These are phyloP conservation scores for Abrostola tripartita DNA, from an alignment of 2,888 invertebrate species.

Conservation along the genomic window DNA sequence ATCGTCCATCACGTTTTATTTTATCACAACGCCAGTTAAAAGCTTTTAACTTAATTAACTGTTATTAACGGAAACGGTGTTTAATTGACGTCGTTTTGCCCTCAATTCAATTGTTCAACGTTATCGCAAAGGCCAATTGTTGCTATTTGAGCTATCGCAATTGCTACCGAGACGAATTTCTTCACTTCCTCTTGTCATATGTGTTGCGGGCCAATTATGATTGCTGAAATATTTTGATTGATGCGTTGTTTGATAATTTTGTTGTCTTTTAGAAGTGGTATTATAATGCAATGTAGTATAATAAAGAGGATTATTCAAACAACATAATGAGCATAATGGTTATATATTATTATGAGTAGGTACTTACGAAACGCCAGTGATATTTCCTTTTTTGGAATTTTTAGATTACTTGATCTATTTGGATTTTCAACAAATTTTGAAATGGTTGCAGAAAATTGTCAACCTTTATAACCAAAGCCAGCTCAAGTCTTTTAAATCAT, in stretches of 20 bases:
- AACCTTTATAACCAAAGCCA: too few species aligned
- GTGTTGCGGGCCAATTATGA: constrained; percentile 28
- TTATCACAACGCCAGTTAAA: constrained; percentile 62
- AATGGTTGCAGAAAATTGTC: too few species aligned
- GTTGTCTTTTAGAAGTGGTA: constrained; percentile 20
- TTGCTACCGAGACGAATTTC: constrained; percentile 42
- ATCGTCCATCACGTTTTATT: constrained; percentile 48
- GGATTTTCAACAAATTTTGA: too few species aligned
- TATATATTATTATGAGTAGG: too few species aligned
- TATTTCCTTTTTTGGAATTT: too few species aligned
- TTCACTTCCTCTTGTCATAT: constrained; percentile 47
- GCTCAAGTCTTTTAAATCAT: too few species aligned
- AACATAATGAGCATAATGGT: constrained; percentile 20
- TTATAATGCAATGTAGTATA: constrained; percentile 2
- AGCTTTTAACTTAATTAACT: constrained; percentile 81
- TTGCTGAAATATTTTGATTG: constrained; percentile 37
- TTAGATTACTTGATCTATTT: too few species aligned
- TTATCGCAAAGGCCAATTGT: constrained; percentile 73
- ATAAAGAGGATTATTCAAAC: neutral
- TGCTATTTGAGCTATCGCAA: constrained; percentile 60
- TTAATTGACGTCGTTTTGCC: constrained; percentile 79
- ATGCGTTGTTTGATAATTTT: constrained; percentile 32
- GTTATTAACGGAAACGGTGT: constrained; percentile 79
- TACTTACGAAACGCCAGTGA: too few species aligned
- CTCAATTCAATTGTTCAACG: constrained; percentile 78